Percentiles rank a stretch among this genome's conserved stretches.
These are phyloP conservation scores for Pagrus major DNA, from an alignment of 2,113 vertebrate species.

Conservation along the genomic window DNA sequence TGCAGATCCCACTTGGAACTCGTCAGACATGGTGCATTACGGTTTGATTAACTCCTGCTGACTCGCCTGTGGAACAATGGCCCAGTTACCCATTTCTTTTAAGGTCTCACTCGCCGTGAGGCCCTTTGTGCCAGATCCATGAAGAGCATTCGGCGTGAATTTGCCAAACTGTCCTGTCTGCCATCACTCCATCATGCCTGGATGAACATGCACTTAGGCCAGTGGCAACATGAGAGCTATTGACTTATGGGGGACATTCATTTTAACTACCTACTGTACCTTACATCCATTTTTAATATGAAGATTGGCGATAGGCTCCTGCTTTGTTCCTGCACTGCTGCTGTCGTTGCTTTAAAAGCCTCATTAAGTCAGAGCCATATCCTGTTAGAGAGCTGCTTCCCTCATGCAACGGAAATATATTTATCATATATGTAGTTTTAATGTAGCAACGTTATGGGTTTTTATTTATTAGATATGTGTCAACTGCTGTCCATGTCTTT, in stretches of 20 bases:
- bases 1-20: not conserved
- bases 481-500: too few relatives aligned
- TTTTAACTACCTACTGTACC: conserved; percentile 10
- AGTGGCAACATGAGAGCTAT: conserved; percentile 24
- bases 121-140: conserved; percentile 63
- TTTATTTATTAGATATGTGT: too few relatives aligned
- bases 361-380: conserved; percentile 46
- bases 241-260: conserved; percentile 17
- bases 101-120: conserved; percentile 41
- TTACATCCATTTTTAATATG: conserved; percentile 59
- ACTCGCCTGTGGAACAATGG: conserved; percentile 47
- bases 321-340: conserved; percentile 24
- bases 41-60: conserved; percentile 13
- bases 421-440: too few relatives aligned
- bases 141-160: conserved; percentile 39
- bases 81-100: conserved; percentile 69
- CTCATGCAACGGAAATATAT: too few relatives aligned
- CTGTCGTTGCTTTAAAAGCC: conserved; percentile 56
- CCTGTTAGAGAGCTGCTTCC: conserved; percentile 12
- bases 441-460: too few relatives aligned
- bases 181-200: conserved; percentile 37
- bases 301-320: conserved; percentile 21
- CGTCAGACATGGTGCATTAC: not conserved
- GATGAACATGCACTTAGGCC: conserved; percentile 27
- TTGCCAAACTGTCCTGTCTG: conserved; percentile 53